These are phyloP conservation scores for Coptotermes formosanus DNA, from an alignment of 1,140 invertebrate species.

Conservation along the genomic window DNA sequence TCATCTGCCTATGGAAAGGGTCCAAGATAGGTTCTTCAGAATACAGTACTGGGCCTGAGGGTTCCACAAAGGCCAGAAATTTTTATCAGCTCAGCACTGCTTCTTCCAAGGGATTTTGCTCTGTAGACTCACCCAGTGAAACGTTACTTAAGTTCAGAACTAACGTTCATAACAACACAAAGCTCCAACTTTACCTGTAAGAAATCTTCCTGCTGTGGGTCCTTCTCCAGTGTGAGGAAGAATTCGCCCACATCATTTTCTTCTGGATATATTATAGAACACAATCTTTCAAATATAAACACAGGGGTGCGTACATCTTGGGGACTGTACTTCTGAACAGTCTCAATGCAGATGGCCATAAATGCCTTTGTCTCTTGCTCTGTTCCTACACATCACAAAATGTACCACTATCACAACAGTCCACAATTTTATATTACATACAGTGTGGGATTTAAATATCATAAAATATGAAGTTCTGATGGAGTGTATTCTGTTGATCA, in stretches of 20 bases:
- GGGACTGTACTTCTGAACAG: conserved; percentile 87
- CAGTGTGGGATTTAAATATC: neutral
- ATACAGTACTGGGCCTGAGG: too few relatives aligned
- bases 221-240: conserved; percentile 94
- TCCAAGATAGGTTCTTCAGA: too few relatives aligned
- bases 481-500: too few relatives aligned
- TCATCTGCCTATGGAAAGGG: too few relatives aligned
- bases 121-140: too few relatives aligned
- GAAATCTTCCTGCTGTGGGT: conserved; percentile 98
- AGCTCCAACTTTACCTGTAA: conserved; percentile 62
- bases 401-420: neutral
- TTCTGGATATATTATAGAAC: conserved; percentile 96
- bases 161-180: neutral
- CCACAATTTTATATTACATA: neutral
- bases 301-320: conserved; percentile 95
- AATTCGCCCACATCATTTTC: conserved; percentile 97
- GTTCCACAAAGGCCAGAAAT: too few relatives aligned
- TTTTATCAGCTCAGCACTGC: too few relatives aligned
- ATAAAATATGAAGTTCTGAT: too few relatives aligned
- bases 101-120: too few relatives aligned
- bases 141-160: neutral
- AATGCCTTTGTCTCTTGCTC: conserved; percentile 95
- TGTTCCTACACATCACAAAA: conserved; percentile 61
- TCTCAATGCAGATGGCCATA: conserved; percentile 96
- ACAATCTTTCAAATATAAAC: conserved; percentile 95